These are phyloP conservation scores for Meandrina meandrites DNA, from an alignment of 92 coral and sea anemone genomes.

Conservation along the genomic window DNA sequence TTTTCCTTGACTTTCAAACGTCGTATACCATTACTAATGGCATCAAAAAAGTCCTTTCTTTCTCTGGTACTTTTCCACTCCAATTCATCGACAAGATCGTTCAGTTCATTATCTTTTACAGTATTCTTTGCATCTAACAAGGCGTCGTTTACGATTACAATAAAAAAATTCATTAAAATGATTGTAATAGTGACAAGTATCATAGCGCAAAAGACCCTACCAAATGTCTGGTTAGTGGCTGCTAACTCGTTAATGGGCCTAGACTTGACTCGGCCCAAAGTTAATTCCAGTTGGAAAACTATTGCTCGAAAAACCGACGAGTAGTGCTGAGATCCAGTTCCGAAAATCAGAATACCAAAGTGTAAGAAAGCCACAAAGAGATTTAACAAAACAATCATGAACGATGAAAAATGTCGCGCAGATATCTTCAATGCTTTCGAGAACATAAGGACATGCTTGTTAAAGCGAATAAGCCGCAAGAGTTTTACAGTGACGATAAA, in stretches of 20 bases:
- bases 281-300: conserved; percentile 40
- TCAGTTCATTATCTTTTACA: neutral
- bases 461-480: conserved; percentile 65
- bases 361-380: conserved; percentile 52
- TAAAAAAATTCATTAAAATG: conserved; percentile 53
- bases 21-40: neutral
- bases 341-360: conserved; percentile 47
- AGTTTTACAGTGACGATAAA: conserved; percentile 62
- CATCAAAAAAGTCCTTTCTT: neutral
- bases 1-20: neutral
- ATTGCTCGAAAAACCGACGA: conserved; percentile 35
- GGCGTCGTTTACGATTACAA: conserved; percentile 61
- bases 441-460: conserved; percentile 58
- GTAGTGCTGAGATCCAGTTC: conserved; percentile 40
- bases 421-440: conserved; percentile 46
- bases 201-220: neutral
- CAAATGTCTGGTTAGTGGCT: neutral
- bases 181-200: conserved; percentile 43
- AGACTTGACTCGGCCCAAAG: conserved; percentile 27
- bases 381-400: conserved; percentile 31
- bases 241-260: conserved; percentile 9
- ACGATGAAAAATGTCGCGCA: conserved; percentile 39
- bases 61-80: neutral
- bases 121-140: neutral
- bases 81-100: conserved; percentile 1